Percentiles rank a stretch among this genome's conserved stretches.
phyloP scores from a whole-genome alignment of 2,113 vertebrate species.

The Calyptommatus sinebrachiatus region DNA sequence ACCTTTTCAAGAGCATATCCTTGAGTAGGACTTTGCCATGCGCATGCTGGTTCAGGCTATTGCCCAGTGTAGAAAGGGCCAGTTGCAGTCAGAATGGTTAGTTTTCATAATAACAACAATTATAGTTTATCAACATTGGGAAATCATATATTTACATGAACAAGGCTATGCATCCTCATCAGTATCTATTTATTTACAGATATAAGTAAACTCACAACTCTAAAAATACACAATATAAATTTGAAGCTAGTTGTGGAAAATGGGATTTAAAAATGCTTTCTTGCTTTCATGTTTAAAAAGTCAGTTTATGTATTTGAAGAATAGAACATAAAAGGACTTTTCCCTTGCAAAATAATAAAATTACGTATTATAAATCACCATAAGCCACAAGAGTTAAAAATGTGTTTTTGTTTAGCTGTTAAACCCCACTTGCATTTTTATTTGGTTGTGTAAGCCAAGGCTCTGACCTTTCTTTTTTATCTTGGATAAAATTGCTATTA shows the following conservation, averaged over 20 bases:
- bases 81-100: neutral
- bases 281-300: constrained; percentile 47
- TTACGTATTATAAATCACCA: constrained; percentile 54
- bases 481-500: constrained; percentile 46
- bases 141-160: neutral
- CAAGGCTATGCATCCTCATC: neutral
- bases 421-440: constrained; percentile 52
- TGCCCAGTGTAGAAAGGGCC: too few species aligned
- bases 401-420: constrained; percentile 52
- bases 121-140: neutral
- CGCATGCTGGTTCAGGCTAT: too few species aligned
- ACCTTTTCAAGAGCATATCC: too few species aligned
- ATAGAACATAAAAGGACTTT: constrained; percentile 30
- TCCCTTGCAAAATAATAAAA: constrained; percentile 44
- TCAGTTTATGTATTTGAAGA: constrained; percentile 65
- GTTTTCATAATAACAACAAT: neutral
- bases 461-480: constrained; percentile 60
- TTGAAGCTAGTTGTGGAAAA: constrained; percentile 68
- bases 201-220: neutral
- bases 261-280: constrained; percentile 66
- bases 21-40: too few species aligned
- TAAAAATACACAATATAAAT: constrained; percentile 73
- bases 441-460: constrained; percentile 51
- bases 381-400: constrained; percentile 55
- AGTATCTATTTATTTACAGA: neutral